Conservation (phyloP, 2,113 vertebrate species). For the Anhinga rufa region DNA sequence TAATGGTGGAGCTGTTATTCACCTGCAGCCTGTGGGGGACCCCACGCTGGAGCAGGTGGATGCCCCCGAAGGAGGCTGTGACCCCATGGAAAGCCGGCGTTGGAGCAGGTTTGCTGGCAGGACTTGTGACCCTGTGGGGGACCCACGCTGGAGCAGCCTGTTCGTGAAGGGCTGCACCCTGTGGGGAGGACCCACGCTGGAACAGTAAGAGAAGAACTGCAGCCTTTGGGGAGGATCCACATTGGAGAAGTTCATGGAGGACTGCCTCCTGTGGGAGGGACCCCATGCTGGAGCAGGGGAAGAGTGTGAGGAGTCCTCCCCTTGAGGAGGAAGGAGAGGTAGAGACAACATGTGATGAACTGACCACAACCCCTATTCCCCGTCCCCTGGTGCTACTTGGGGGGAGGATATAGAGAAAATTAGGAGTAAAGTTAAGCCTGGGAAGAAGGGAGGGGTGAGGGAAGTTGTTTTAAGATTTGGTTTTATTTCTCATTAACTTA, state of each 20-base stretch:
- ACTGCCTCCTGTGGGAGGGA: background rate
- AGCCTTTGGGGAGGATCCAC: background rate
- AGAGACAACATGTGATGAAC: too few relatives aligned
- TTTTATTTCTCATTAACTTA: too few relatives aligned
- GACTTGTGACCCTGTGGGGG: background rate
- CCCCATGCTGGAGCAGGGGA: background rate
- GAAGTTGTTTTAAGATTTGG: too few relatives aligned
- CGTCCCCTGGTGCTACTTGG: too few relatives aligned
- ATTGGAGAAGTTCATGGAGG: background rate
- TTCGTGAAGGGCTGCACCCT: rapidly evolving
- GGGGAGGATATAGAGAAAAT: too few relatives aligned
- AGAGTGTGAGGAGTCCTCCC: background rate
- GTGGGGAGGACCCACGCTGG: rapidly evolving
- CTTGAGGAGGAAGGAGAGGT: too few relatives aligned
- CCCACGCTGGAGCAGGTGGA: background rate
- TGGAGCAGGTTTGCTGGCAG: background rate
- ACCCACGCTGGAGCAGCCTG: background rate
- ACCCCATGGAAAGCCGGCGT: rapidly evolving
- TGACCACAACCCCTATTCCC: too few relatives aligned
- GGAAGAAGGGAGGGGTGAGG: too few relatives aligned
- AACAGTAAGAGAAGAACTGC: background rate
- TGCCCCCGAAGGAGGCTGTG: background rate
- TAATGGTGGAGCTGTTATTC: background rate
- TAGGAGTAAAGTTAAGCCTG: too few relatives aligned
- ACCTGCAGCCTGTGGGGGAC: background rate